phyloP scores from a whole-genome alignment of 2,888 invertebrate species.

The Ophioninae sp. region DNA sequence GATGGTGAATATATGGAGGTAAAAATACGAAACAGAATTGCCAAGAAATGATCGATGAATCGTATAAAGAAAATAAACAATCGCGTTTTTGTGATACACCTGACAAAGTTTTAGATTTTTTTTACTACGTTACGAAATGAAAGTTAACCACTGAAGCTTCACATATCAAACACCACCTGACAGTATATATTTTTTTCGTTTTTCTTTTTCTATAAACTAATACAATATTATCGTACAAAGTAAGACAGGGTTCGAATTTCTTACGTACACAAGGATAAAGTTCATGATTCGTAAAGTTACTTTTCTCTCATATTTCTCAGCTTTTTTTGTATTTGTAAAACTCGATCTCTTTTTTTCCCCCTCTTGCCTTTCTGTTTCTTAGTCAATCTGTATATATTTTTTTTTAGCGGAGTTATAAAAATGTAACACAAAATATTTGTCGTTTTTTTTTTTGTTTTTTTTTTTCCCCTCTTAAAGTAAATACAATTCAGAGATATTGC shows the following conservation, averaged over 20 bases:
- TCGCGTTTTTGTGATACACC: neutral
- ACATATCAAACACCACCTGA: constrained; percentile 78
- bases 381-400: constrained; percentile 73
- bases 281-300: constrained; percentile 64
- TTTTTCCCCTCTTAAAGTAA: constrained; percentile 75
- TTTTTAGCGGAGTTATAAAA: constrained; percentile 79
- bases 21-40: neutral
- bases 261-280: constrained; percentile 77
- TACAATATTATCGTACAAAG: constrained; percentile 80
- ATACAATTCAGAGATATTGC: constrained; percentile 78
- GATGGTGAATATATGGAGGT: neutral
- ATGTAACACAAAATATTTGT: constrained; percentile 80
- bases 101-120: neutral
- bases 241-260: constrained; percentile 78
- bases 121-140: neutral
- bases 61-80: neutral
- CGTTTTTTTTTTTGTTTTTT: constrained; percentile 24
- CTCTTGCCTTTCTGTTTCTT: constrained; percentile 23
- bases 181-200: constrained; percentile 75
- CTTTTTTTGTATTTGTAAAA: constrained; percentile 42
- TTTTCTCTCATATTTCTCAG: constrained; percentile 63
- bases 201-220: constrained; percentile 75
- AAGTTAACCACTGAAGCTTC: constrained; percentile 53
- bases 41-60: neutral
- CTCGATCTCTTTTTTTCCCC: constrained; percentile 31